Percentiles rank a stretch among this genome's conserved stretches.
Conservation (phyloP, 2,797 vertebrate species). For the Monodelphis domestica region DNA sequence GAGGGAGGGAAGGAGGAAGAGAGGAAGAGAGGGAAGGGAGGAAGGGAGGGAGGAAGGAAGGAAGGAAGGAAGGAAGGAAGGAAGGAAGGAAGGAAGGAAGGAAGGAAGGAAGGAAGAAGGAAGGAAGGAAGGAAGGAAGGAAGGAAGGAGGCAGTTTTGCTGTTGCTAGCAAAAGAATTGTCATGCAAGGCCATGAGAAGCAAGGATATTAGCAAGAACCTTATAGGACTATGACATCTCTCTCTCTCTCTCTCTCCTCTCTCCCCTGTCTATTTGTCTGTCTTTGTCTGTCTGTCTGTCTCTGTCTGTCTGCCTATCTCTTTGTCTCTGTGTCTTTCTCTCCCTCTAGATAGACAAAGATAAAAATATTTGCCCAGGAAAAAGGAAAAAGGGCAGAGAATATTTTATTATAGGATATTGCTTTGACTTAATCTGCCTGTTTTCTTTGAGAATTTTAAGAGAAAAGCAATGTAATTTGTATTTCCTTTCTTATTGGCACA, state of each 20-base stretch:
- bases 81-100: no score
- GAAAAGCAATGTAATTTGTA: conserved; percentile 53
- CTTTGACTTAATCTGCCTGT: conserved; percentile 52
- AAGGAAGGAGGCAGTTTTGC: conserved; percentile 47
- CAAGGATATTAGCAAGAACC: conserved; percentile 78
- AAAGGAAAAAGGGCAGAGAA: conserved; percentile 11
- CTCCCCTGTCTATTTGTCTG: no score
- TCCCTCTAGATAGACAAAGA: neutral
- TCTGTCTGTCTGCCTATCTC: no score
- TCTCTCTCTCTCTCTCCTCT: no score
- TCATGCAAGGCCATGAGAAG: conserved; percentile 82
- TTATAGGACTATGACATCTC: conserved; percentile 58
- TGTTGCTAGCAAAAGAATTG: conserved; percentile 48
- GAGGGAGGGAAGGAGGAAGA: no score
- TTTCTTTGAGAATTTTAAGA: conserved; percentile 66
- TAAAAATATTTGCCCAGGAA: conserved; percentile 12
- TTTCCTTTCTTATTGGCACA: neutral
- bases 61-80: no score
- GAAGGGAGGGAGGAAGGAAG: no score
- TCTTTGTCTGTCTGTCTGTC: fast-evolving
- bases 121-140: conserved; percentile 7
- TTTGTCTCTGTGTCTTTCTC: neutral
- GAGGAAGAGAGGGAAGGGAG: neutral
- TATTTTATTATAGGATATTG: conserved; percentile 53
- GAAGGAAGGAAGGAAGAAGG: no score